Base-by-base conservation (phyloP, 2,888 invertebrate genomes). In the Netelia melanura region DNA sequence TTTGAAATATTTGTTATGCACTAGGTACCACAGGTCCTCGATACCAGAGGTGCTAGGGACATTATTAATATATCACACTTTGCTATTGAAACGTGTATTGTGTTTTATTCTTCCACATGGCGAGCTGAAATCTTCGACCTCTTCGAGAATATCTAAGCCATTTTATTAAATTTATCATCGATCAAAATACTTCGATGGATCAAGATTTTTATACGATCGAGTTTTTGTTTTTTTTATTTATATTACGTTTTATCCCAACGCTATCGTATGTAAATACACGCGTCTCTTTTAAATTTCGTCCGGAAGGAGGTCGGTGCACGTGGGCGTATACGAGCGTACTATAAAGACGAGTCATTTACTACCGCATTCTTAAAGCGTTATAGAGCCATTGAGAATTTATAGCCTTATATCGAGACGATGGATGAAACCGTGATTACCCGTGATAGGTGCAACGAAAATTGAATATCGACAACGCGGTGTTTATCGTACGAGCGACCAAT, bases 341-440 rank as follows among this genome's bases (percentile, higher is more conserved):
- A 48, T 10, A 52, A 68, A 54, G 30, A 70, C 52, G 68, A n/a
- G 68, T 70, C 68, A 70, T 70, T 70, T 30, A 54, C 54, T 52
- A 23, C 30, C 52, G 68, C 54, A 23, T 70, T 70, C 23, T 54
- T 14, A 52, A 8, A 25, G n/a, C 3, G 23, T 30, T 25, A 30
- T 21, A 38, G 43, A 17, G 21, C 21, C 14, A 56, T 71, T 58
- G 43, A 43, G n/a, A 71, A 43, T 71, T 56, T 21, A 71, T 71
- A 30, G 6, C 56, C 3, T 58, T 58, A 38, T 56, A 54, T 71
- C 56, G 56, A 70, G 3, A 48, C 11, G 30, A 71, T 14, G 58
- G 38, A 43, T 30, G 43, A 21, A 11, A 43, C n/a, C 44, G 21
- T 77, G 67, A 77, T 67, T 58, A 25, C 5, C 43, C n/a, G 56